These are phyloP conservation scores for Perca flavescens DNA, from an alignment of 2,113 vertebrate species.

Conservation along the genomic window DNA sequence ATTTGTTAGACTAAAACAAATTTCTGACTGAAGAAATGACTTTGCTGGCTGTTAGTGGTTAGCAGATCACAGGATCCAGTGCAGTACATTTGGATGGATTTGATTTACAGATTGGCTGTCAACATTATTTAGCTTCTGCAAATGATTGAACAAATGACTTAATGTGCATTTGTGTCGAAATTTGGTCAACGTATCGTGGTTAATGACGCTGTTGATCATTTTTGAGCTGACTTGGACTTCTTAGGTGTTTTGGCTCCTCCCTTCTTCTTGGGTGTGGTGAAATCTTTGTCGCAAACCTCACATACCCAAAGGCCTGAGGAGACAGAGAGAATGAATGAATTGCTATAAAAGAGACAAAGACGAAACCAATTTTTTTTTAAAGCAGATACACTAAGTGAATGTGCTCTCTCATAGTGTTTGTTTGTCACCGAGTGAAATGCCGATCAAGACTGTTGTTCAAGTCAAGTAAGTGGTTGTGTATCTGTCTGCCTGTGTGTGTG, in stretches of 20 bases:
- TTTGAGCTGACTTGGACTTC: constrained; percentile 85
- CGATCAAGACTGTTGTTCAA: background rate
- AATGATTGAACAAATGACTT: background rate
- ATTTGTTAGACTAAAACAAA: constrained; percentile 45
- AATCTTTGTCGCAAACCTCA: constrained; percentile 92
- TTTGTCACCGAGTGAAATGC: background rate
- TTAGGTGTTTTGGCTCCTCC: constrained; percentile 91
- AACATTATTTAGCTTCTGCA: background rate
- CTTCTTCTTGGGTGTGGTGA: constrained; percentile 91
- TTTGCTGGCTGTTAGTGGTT: constrained; percentile 24
- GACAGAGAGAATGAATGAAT: constrained; percentile 6
- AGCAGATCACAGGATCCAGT: constrained; percentile 14
- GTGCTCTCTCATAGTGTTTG: background rate
- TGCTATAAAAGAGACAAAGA: background rate
- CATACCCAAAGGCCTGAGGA: constrained; percentile 96
- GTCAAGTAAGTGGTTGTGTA: background rate
- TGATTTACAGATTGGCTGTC: background rate
- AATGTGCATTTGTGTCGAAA: constrained; percentile 13
- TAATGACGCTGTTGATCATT: constrained; percentile 42
- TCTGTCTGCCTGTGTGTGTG: background rate
- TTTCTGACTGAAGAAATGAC: constrained; percentile 9
- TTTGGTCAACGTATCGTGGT: constrained; percentile 5
- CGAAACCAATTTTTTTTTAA: background rate
- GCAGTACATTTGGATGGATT: constrained; percentile 24
- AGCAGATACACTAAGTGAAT: background rate